Conservation (phyloP, 2,113 vertebrate species). For the Lethenteron camtschaticum region DNA sequence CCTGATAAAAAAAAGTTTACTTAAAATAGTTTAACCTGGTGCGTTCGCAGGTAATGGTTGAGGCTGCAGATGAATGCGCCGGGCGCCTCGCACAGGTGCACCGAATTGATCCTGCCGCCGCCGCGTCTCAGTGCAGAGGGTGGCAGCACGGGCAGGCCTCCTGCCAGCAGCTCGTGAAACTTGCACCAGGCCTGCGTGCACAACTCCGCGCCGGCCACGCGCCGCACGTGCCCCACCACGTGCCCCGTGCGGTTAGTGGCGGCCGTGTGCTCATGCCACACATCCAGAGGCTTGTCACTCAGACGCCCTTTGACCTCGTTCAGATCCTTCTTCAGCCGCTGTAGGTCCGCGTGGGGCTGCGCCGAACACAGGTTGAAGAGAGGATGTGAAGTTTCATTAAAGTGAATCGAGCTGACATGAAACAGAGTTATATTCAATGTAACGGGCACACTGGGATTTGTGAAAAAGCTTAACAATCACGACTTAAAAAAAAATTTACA, state of each 20-base stretch:
- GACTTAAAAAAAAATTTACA: too few species aligned
- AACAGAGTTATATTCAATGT: too few species aligned
- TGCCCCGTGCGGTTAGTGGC: constrained; percentile 69
- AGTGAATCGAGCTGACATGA: too few species aligned
- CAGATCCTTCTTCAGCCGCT: constrained; percentile 44
- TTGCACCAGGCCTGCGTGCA: constrained; percentile 91
- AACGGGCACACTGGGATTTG: too few species aligned
- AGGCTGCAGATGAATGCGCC: constrained; percentile 72
- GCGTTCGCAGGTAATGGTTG: constrained; percentile 63
- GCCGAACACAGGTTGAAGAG: background rate
- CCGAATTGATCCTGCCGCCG: constrained; percentile 38
- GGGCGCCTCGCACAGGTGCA: constrained; percentile 77
- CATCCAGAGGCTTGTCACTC: constrained; percentile 62
- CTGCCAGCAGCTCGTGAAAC: constrained; percentile 54
- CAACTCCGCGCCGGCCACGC: constrained; percentile 47
- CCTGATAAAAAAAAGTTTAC: too few species aligned
- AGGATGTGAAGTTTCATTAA: background rate
- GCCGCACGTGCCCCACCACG: constrained; percentile 42
- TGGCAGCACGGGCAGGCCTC: constrained; percentile 40
- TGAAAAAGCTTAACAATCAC: too few species aligned
- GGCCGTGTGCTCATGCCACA: constrained; percentile 81
- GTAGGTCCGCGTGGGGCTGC: constrained; percentile 24
- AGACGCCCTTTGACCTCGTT: constrained; percentile 68
- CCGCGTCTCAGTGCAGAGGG: constrained; percentile 27
- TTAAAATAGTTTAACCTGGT: constrained; percentile 11